Evolutionary conservation across 2,888 invertebrate genomes (phyloP), one percentile per base, ranked within the genome.

Genomic region (Agelastica alni): DNA sequence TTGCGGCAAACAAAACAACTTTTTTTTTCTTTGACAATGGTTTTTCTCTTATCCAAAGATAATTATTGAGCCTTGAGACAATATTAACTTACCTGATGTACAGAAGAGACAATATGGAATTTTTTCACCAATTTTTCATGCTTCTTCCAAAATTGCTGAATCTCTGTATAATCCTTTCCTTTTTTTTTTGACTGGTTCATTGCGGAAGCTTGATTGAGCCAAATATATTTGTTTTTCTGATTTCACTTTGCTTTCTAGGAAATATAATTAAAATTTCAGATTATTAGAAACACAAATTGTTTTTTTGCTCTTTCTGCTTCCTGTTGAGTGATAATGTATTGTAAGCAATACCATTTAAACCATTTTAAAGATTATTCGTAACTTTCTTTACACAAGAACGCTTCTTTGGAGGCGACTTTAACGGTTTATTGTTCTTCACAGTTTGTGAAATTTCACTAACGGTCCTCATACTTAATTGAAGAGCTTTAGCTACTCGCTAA

Each of bases 191-290:
- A 22, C 22, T 22, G 4, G 22, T 22, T 22, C 22, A 22, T 22
- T 22, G 6, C 22, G 6, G 22, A 22, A 22, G 6, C 22, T 22
- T 22, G 4, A 22, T 22, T 22, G 22, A 5, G 22, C 22, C 22
- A 22, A 22, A 22, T 22, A 5, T 22, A 22, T 22, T 22, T 7
- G 22, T 22, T 22, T 22, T 22, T 34, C 3, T 13, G 34, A 34
- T 34, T 34, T 12, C 10, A 34, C 34, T 34, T 34, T 12, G 34
- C 34, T 34, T 34, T 12, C 6, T 5, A 34, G 12, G 34, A 34
- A 34, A 12, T 12, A 9, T 34, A 34, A 34, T 34, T n/a, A 34
- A 34, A 34, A 34, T 34, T 9, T n/a, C 34, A 34, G 14, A 34
- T 34, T 34, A 34, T 34, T 12, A 10, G 34, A 34, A 10, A 9